Evolutionary conservation across 2,797 vertebrate genomes (phyloP), one percentile per base, ranked within the genome.

Genomic region (Poeciliopsis presidionis): DNA sequence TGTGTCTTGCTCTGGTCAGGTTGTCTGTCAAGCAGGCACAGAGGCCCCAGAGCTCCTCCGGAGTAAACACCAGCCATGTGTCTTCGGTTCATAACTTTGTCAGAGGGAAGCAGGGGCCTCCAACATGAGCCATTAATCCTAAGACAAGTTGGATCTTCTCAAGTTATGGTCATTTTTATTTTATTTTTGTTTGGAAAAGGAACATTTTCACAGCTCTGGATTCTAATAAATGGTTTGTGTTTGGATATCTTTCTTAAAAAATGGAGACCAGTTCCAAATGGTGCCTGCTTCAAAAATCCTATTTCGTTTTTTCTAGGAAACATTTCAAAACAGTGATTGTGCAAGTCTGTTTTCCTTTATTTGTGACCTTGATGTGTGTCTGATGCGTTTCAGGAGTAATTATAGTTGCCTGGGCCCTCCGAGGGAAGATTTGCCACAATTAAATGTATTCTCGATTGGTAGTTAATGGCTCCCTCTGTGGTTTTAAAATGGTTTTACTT

Each of bases 61-160:
- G 86, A 88, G 86, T 89, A 87, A 93, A 91, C 93, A 91, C 86
- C 81, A 89, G 85, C 88, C 87, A 94, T 94, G 93, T 63, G 77
- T 95, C 92, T 94, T 93, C 89, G 90, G 93, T 95, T 92, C 93
- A 94, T 95, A 95, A 95, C 90, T 95, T 94, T 95, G 91, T 95
- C 94, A 94, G 89, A 86, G 75, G 84, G 85, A 92, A 93, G 90
- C 89, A 83, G 87, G 89, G 88, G 90, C 92, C 91, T 94, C 93
- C 89, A 92, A 91, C 88, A 87, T 77, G 85, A 87, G 84, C 80
- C 86, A 39, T 86, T 74, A 74, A 82, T 87, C 87, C 85, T 36
- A 47, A 89, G 78, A 79, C 75, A 82, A 85, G 87, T 78, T 55
- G 80, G 77, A 79, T 57, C 77, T 55, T 55, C 77, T 83, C 72